phyloP scores from a whole-genome alignment of 2,797 vertebrate genomes.

The Nyctibius grandis region DNA sequence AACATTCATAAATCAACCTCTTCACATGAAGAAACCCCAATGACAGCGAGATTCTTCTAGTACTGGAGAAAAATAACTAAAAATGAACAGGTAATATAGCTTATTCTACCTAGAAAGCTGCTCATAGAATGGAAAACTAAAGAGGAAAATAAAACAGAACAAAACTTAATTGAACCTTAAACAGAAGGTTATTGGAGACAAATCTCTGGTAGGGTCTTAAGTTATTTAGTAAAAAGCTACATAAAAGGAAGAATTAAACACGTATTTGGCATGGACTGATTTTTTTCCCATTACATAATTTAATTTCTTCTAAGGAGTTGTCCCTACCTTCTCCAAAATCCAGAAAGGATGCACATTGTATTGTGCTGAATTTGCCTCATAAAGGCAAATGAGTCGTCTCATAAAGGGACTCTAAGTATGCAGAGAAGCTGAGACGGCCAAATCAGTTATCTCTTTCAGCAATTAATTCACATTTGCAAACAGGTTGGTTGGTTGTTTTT shows the following conservation, averaged over 20 bases:
- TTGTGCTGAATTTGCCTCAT: neutral
- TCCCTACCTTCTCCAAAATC: neutral
- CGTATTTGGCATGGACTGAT: accelerated
- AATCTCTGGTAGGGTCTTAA: neutral
- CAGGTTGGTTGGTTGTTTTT: neutral
- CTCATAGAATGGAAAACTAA: neutral
- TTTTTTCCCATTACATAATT: neutral
- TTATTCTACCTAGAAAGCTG: neutral
- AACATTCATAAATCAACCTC: neutral
- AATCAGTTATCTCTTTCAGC: neutral
- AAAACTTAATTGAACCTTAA: neutral
- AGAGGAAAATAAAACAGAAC: neutral
- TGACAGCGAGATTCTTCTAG: neutral
- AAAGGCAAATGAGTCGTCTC: too few species aligned
- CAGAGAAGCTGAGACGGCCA: neutral
- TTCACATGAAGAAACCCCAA: neutral
- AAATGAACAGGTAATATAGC: neutral
- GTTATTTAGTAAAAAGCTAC: neutral
- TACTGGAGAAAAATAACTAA: neutral
- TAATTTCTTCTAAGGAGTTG: neutral
- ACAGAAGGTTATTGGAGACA: neutral
- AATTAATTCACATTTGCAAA: neutral
- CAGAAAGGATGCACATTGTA: neutral
- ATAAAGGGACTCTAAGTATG: neutral
- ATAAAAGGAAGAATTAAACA: neutral